Base-by-base conservation (phyloP, 2,888 invertebrate genomes). In the Orthosia gracilis region DNA sequence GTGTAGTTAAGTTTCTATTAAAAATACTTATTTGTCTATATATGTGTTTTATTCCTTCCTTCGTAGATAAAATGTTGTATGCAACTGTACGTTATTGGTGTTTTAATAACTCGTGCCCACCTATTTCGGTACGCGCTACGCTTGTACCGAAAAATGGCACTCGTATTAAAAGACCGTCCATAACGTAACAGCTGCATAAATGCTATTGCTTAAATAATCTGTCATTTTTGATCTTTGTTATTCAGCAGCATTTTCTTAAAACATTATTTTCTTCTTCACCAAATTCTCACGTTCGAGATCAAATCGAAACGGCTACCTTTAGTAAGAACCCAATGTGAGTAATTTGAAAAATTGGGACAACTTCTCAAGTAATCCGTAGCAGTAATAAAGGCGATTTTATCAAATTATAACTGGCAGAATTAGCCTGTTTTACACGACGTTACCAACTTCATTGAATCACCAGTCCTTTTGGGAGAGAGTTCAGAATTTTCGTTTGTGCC, bases 351-450 rank as follows among this genome's bases (percentile, higher is more conserved):
- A 86, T 79, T 59, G 15, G 23, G 26, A 17, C 69, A 83, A 81
- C 63, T 85, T 86, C 67, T 68, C 69, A 75, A 84, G 80, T 83
- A 78, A 85, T 82, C 73, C 68, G 11, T n/a, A 58, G 31, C 69
- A 74, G 68, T 85, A 81, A 81, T 81, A 83, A 80, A 79, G 21
- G 40, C 21, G 73, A 71, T 87, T 83, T 83, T 78, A 78, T 78
- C 81, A 83, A 85, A 78, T 77, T 65, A 70, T 80, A 71, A 85
- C 77, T 74, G 77, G 55, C 78, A 71, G 58, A 61, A 77, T 73
- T 76, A 73, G 72, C 73, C 81, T 80, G 79, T 79, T 79, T 31
- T 68, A 85, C 81, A 81, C 77, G 40, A 75, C 76, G 80, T 80
- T 80, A 62, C 69, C 49, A 76, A 76, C 69, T 80, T 77, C 59